Percentiles rank a stretch among this genome's conserved stretches.
Conservation (phyloP, 2,113 vertebrate species). For the Myodes glareolus region DNA sequence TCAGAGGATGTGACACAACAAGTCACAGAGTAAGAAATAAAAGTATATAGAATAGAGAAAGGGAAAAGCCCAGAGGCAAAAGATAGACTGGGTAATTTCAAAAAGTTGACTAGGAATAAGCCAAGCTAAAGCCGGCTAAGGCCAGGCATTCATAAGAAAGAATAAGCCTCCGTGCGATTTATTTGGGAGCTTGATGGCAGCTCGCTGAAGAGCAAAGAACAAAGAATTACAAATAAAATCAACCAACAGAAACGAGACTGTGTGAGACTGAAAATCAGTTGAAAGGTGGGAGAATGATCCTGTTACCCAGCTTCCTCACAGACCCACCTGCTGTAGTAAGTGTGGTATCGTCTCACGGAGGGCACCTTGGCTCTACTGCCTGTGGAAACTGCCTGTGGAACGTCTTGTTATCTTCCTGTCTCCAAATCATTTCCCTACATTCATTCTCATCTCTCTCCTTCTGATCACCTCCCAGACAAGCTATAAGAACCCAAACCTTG, state of each 20-base stretch:
- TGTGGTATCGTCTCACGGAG: not conserved
- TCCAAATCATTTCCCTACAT: not conserved
- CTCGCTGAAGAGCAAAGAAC: too few relatives aligned
- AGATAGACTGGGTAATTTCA: too few relatives aligned
- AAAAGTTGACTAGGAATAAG: too few relatives aligned
- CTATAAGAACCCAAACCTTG: not conserved
- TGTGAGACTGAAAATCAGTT: not conserved
- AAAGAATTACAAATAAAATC: too few relatives aligned
- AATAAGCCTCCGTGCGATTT: too few relatives aligned
- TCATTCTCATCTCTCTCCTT: not conserved
- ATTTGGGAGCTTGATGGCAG: too few relatives aligned
- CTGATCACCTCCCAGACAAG: not conserved
- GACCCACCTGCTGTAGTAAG: not conserved
- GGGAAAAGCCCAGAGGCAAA: too few relatives aligned
- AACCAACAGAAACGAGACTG: not conserved
- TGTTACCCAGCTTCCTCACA: not conserved
- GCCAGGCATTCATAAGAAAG: too few relatives aligned
- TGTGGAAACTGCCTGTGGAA: rapidly evolving
- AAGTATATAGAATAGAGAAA: too few relatives aligned
- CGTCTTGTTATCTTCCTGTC: not conserved
- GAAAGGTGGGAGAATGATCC: not conserved
- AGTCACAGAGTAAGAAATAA: too few relatives aligned
- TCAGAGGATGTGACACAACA: too few relatives aligned
- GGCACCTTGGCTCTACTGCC: not conserved
- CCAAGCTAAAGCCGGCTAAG: too few relatives aligned